Percentiles rank a stretch among this genome's conserved stretches.
phyloP scores from a whole-genome alignment of 1,140 invertebrate genomes.

The Neotoxoptera formosana region DNA sequence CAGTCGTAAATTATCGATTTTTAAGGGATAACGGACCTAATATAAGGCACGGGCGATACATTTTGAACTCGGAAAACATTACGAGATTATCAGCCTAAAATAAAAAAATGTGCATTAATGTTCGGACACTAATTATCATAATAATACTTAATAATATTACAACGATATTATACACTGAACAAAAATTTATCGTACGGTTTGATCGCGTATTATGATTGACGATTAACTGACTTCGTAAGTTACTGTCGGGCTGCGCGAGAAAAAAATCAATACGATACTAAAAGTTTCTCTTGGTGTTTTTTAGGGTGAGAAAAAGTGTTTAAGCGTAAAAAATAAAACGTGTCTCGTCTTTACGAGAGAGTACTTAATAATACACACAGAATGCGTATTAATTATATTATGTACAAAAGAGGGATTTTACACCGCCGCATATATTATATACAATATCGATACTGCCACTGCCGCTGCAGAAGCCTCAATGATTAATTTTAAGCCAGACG shows the following conservation, averaged over 20 bases:
- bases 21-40: neutral
- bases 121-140: neutral
- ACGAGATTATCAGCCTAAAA: neutral
- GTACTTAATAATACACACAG: neutral
- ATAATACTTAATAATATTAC: too few species aligned
- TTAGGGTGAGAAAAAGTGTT: neutral
- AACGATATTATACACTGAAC: neutral
- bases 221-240: neutral
- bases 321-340: neutral
- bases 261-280: neutral
- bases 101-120: neutral
- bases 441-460: neutral
- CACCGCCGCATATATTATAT: neutral
- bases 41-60: neutral
- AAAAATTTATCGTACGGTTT: neutral
- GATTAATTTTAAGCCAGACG: conserved; percentile 9
- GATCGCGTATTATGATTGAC: neutral
- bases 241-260: neutral
- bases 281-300: neutral
- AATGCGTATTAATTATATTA: neutral
- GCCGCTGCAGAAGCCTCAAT: neutral
- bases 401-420: conserved; percentile 32
- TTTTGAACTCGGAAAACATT: neutral
- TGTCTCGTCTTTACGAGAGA: neutral
- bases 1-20: neutral